phyloP scores from a whole-genome alignment of 2,113 vertebrate species.

The Butorides virescens region DNA sequence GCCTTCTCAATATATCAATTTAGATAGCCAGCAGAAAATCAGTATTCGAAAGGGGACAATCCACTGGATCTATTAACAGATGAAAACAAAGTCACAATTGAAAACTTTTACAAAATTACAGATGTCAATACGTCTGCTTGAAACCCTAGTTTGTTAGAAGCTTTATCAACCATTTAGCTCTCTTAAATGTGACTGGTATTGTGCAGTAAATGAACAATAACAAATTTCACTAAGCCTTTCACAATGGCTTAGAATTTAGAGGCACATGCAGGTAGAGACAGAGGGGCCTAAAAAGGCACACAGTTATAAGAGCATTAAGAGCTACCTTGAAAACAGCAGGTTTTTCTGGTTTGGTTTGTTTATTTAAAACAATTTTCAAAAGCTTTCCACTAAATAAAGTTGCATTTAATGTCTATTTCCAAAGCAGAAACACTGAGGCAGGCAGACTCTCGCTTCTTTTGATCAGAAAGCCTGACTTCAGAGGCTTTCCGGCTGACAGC shows the following conservation, averaged over 20 bases:
- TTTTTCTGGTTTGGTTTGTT: slow-evolving; percentile 13
- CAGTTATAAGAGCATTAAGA: not conserved
- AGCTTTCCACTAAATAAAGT: slow-evolving; percentile 24
- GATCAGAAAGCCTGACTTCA: slow-evolving; percentile 47
- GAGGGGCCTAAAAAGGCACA: not conserved
- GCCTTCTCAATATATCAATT: not conserved
- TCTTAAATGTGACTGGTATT: not conserved
- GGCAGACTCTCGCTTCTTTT: slow-evolving; percentile 25
- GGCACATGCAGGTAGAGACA: not conserved
- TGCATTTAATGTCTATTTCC: not conserved
- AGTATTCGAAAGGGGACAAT: not conserved
- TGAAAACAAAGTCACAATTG: not conserved
- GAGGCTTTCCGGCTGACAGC: slow-evolving; percentile 34
- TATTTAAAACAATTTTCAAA: slow-evolving; percentile 28
- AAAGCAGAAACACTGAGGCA: slow-evolving; percentile 7
- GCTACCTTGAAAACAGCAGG: not conserved
- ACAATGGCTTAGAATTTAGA: not conserved
- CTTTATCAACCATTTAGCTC: not conserved
- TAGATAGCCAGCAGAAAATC: not conserved
- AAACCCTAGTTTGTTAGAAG: not conserved
- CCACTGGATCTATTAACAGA: not conserved
- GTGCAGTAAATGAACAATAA: not conserved
- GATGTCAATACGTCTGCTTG: not conserved
- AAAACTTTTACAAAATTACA: not conserved
- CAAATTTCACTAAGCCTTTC: not conserved